Percentiles rank a stretch among this genome's conserved stretches.
Evolutionary conservation across 2,888 invertebrate species (phyloP).

Genomic region (Galerucella pusilla): DNA sequence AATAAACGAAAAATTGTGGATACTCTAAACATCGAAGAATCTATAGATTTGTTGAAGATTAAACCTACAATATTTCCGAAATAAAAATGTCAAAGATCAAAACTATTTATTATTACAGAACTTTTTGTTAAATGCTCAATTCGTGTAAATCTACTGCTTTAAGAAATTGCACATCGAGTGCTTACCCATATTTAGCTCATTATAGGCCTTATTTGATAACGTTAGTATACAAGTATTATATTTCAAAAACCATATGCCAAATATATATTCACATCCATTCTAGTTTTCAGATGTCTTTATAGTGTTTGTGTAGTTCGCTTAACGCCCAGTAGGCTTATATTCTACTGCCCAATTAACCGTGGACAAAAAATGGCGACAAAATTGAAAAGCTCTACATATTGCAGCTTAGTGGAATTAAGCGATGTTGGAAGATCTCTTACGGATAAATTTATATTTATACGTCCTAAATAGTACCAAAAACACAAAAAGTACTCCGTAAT

Average conservation of each 20-base stretch:
- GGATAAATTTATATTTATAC: too few relatives aligned
- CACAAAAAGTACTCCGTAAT: too few relatives aligned
- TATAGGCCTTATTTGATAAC: conserved; percentile 35
- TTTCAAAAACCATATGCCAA: conserved; percentile 23
- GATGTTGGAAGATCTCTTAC: too few relatives aligned
- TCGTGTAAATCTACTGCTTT: too few relatives aligned
- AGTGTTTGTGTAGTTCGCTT: too few relatives aligned
- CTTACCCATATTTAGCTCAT: conserved; percentile 27
- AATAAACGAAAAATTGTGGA: conserved; percentile 25
- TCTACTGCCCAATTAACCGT: too few relatives aligned
- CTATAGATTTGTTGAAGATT: conserved; percentile 51
- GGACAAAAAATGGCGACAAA: too few relatives aligned
- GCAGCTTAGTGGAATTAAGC: too few relatives aligned
- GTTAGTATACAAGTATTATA: conserved; percentile 9
- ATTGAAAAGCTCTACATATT: too few relatives aligned
- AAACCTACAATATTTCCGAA: conserved; percentile 47
- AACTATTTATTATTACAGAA: not conserved
- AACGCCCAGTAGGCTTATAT: too few relatives aligned
- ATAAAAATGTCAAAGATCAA: conserved; percentile 14
- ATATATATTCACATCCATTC: not conserved
- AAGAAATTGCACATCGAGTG: conserved; percentile 42
- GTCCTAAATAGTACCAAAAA: too few relatives aligned
- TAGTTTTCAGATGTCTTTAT: not conserved
- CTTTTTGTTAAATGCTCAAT: not conserved
- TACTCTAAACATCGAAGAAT: conserved; percentile 63